A percentile compares a stretch with the other conserved stretches of the same genome.
phyloP scores from a whole-genome alignment of 1,140 invertebrate species.

The Chymomyza costata region DNA sequence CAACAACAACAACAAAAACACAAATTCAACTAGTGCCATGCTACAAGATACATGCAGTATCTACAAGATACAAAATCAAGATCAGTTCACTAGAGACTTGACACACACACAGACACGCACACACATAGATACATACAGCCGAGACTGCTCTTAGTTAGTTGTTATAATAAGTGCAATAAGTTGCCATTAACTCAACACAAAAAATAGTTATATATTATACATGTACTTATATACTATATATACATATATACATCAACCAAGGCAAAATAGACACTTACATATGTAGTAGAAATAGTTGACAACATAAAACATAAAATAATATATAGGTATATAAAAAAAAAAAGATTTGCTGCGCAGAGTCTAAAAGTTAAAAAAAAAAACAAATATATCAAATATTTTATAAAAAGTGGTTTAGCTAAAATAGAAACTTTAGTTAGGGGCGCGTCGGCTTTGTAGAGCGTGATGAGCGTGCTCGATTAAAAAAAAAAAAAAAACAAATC shows the following conservation, averaged over 20 bases:
- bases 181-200: constrained; percentile 9
- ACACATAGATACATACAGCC: constrained; percentile 42
- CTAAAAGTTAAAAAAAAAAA: constrained; percentile 32
- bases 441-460: constrained; percentile 19
- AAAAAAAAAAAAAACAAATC: too few species aligned
- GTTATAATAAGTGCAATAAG: constrained; percentile 63
- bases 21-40: too few species aligned
- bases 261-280: too few species aligned
- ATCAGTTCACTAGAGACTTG: neutral
- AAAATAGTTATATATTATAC: neutral
- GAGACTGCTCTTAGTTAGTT: constrained; percentile 72
- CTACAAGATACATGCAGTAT: too few species aligned
- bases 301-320: too few species aligned
- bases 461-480: constrained; percentile 65
- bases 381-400: constrained; percentile 30
- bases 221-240: constrained; percentile 7
- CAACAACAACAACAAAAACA: too few species aligned
- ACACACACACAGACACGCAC: constrained; percentile 15
- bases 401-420: constrained; percentile 24
- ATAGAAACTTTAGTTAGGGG: neutral
- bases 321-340: too few species aligned
- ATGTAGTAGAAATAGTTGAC: constrained; percentile 1
- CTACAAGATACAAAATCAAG: too few species aligned
- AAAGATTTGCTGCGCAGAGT: constrained; percentile 61
- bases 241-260: constrained; percentile 3